These are phyloP conservation scores for Drosophila parvula DNA, from an alignment of 1,140 invertebrate genomes.

Conservation along the genomic window DNA sequence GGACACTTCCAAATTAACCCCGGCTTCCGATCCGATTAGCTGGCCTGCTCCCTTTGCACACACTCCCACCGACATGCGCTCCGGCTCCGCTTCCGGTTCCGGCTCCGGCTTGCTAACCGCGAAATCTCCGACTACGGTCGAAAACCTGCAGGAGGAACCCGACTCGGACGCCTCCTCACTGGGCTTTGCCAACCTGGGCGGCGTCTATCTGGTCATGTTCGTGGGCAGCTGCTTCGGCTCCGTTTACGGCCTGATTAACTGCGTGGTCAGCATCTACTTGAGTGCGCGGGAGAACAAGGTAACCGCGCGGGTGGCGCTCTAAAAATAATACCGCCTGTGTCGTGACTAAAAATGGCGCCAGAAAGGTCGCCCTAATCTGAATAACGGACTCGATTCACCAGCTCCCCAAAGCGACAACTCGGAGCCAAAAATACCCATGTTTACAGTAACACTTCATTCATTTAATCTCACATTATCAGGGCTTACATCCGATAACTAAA, in stretches of 20 bases:
- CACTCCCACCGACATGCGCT: slow-evolving; percentile 12
- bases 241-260: slow-evolving; percentile 76
- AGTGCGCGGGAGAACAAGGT: slow-evolving; percentile 78
- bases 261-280: slow-evolving; percentile 65
- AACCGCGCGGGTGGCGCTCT: slow-evolving; percentile 42
- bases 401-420: slow-evolving; percentile 27
- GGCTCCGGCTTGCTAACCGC: slow-evolving; percentile 29
- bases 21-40: slow-evolving; percentile 43
- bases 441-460: not conserved
- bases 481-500: not conserved
- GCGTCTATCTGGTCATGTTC: slow-evolving; percentile 96
- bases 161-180: slow-evolving; percentile 85
- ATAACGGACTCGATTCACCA: slow-evolving; percentile 41
- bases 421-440: slow-evolving; percentile 35
- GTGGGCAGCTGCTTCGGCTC: slow-evolving; percentile 85
- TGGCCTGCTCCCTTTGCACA: slow-evolving; percentile 36
- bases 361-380: slow-evolving; percentile 52
- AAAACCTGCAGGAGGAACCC: slow-evolving; percentile 48
- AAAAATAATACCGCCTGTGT: slow-evolving; percentile 48
- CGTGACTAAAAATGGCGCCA: slow-evolving; percentile 65
- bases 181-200: slow-evolving; percentile 95
- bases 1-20: slow-evolving; percentile 3
- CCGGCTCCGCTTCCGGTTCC: not conserved
- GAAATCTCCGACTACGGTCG: slow-evolving; percentile 32
- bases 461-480: not conserved